phyloP scores from a whole-genome alignment of 1,140 invertebrate genomes.

The Tetramorium simillimum region DNA sequence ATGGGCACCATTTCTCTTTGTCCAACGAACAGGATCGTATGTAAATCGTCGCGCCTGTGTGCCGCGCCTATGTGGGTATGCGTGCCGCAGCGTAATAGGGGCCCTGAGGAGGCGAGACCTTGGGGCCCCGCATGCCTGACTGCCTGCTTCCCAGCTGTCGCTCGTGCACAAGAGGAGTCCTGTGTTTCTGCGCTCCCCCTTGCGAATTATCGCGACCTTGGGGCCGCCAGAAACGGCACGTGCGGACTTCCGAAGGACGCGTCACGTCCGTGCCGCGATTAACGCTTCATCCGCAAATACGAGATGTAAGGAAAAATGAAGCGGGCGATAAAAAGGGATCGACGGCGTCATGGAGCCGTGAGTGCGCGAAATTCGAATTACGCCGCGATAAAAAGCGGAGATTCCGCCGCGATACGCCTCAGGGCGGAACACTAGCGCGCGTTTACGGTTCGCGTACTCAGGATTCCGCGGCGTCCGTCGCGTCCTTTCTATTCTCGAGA shows the following conservation, averaged over 20 bases:
- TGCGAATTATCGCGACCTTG: slow-evolving; percentile 79
- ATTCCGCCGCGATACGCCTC: no score
- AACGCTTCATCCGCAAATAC: not conserved
- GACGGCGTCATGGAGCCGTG: not conserved
- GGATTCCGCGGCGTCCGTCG: not conserved
- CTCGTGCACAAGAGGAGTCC: slow-evolving; percentile 58
- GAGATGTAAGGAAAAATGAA: not conserved
- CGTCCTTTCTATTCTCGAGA: not conserved
- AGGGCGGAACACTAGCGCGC: not conserved
- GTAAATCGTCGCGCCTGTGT: slow-evolving; percentile 57
- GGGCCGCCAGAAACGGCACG: slow-evolving; percentile 61
- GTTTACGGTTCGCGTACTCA: not conserved
- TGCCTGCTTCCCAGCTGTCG: slow-evolving; percentile 72
- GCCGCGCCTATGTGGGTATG: slow-evolving; percentile 17
- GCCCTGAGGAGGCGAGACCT: slow-evolving; percentile 66
- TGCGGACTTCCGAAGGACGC: slow-evolving; percentile 38
- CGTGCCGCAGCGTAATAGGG: slow-evolving; percentile 66
- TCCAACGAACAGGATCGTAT: slow-evolving; percentile 57
- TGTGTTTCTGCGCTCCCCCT: slow-evolving; percentile 59
- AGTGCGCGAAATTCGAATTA: not conserved
- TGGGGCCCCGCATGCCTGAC: slow-evolving; percentile 70
- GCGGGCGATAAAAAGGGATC: no score
- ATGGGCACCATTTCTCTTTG: slow-evolving; percentile 53
- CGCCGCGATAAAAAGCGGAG: not conserved
- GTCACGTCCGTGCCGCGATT: slow-evolving; percentile 27